Evolutionary conservation across 2,113 vertebrate genomes (phyloP).

Genomic region (Clarias batrachus): DNA sequence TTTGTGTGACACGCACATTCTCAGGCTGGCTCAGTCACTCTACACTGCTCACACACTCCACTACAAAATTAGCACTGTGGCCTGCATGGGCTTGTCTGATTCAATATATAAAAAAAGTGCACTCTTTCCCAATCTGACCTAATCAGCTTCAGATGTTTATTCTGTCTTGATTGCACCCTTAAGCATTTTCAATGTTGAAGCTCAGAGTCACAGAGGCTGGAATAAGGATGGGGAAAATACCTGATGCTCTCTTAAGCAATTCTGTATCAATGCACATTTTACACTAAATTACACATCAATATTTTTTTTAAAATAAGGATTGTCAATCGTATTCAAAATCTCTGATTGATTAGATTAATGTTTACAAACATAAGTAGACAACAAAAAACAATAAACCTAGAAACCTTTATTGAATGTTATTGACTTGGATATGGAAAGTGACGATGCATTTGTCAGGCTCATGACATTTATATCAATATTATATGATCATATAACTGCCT

Average conservation of each 20-base stretch:
- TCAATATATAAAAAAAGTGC: constrained; percentile 6
- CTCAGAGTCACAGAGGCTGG: not conserved
- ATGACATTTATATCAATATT: not conserved
- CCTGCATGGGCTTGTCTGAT: constrained; percentile 22
- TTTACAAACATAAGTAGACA: not conserved
- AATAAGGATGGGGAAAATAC: not conserved
- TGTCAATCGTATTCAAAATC: not conserved
- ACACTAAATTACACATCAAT: not conserved
- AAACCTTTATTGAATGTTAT: not conserved
- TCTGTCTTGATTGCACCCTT: not conserved
- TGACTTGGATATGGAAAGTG: not conserved
- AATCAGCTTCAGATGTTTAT: constrained; percentile 11
- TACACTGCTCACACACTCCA: constrained; percentile 13
- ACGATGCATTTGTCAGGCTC: not conserved
- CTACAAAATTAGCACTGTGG: constrained; percentile 11
- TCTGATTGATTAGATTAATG: not conserved
- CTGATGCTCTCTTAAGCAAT: not conserved
- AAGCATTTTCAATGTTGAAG: not conserved
- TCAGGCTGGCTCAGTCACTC: not conserved
- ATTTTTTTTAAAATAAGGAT: not conserved
- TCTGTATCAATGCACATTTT: not conserved
- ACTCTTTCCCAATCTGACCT: not conserved
- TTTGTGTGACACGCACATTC: not conserved
- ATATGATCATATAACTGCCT: not conserved
- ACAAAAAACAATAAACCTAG: not conserved